Conservation (phyloP, 2,888 invertebrate genomes). For the Adelognathus sp. region DNA sequence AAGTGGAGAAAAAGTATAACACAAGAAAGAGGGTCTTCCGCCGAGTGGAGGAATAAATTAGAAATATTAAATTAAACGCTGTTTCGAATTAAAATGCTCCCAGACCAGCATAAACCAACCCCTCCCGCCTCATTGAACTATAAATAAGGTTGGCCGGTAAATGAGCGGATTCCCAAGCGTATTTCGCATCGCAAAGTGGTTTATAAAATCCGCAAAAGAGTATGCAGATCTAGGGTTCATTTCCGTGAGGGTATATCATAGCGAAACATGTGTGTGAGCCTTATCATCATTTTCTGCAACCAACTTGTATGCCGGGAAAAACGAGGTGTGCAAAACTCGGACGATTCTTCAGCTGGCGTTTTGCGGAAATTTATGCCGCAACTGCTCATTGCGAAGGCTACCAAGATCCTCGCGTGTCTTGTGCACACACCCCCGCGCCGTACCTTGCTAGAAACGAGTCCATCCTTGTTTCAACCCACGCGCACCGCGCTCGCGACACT, state of each 20-base stretch:
- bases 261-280: slow-evolving; percentile 3
- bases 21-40: slow-evolving; percentile 1
- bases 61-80: slow-evolving; percentile 67
- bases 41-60: slow-evolving; percentile 55
- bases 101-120: neutral
- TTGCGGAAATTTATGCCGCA: slow-evolving; percentile 46
- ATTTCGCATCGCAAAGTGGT: slow-evolving; percentile 62
- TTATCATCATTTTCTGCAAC: neutral
- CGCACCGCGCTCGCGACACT: slow-evolving; percentile 3
- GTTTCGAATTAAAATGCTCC: slow-evolving; percentile 68
- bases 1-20: slow-evolving; percentile 26
- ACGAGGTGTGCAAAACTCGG: slow-evolving; percentile 12
- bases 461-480: slow-evolving; percentile 12
- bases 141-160: slow-evolving; percentile 68
- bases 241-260: slow-evolving; percentile 32
- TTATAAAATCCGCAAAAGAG: slow-evolving; percentile 63
- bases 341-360: slow-evolving; percentile 47
- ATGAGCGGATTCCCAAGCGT: slow-evolving; percentile 64
- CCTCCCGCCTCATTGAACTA: slow-evolving; percentile 48
- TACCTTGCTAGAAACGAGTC: slow-evolving; percentile 26
- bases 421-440: slow-evolving; percentile 29
- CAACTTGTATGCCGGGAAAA: neutral
- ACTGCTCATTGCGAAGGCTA: slow-evolving; percentile 50
- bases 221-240: too few relatives aligned
- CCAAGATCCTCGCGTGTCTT: slow-evolving; percentile 51